Evolutionary conservation across 2,888 invertebrate genomes (phyloP).

Genomic region (Brenthis hecate): DNA sequence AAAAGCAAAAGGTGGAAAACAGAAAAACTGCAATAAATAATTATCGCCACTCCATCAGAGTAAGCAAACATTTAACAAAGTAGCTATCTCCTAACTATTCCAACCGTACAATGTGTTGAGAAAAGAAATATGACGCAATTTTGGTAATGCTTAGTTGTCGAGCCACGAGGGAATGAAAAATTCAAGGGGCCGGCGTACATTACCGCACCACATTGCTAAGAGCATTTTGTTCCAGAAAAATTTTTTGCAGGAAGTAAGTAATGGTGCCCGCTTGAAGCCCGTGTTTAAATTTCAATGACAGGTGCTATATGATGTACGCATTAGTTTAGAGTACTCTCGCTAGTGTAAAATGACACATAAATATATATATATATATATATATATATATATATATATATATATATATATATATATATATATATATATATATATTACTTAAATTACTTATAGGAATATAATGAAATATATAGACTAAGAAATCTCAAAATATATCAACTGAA

Average conservation of each 20-base stretch:
- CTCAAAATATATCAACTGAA: no score
- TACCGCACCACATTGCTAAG: constrained; percentile 73
- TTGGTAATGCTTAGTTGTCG: constrained; percentile 81
- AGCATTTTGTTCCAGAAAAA: constrained; percentile 72
- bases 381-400: no score
- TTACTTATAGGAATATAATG: no score
- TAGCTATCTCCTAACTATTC: constrained; percentile 72
- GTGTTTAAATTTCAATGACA: constrained; percentile 44
- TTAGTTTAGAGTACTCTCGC: not conserved
- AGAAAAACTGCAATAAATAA: constrained; percentile 46
- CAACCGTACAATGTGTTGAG: constrained; percentile 64
- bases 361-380: no score
- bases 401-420: no score
- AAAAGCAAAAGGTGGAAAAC: constrained; percentile 25
- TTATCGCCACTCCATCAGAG: constrained; percentile 45
- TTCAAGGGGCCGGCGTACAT: constrained; percentile 78
- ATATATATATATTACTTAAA: no score
- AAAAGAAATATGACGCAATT: constrained; percentile 82
- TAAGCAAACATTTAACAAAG: constrained; percentile 55
- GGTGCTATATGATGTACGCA: constrained; percentile 14
- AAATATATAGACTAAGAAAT: no score
- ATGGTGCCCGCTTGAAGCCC: constrained; percentile 49
- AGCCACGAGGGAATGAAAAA: constrained; percentile 81
- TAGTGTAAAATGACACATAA: no score
- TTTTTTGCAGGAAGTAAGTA: constrained; percentile 61